These are phyloP conservation scores for Cephus spinipes DNA, from an alignment of 2,888 invertebrate species.

Conservation along the genomic window DNA sequence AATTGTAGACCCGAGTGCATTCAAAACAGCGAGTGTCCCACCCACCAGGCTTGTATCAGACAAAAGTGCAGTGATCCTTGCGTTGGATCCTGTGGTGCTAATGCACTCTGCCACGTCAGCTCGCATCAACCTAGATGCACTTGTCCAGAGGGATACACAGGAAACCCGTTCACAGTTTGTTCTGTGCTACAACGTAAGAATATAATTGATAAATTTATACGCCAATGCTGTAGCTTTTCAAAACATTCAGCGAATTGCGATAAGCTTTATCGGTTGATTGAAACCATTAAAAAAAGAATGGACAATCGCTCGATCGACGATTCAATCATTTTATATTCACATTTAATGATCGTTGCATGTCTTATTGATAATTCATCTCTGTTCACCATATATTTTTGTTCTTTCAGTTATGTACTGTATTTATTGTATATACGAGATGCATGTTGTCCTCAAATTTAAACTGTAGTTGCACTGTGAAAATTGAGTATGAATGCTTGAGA, in stretches of 20 bases:
- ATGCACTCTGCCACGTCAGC: constrained; percentile 74
- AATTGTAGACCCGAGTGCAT: constrained; percentile 81
- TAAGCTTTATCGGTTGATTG: background rate
- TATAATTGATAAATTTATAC: background rate
- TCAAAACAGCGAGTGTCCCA: constrained; percentile 76
- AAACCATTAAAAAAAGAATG: background rate
- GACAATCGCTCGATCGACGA: background rate
- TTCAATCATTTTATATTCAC: background rate
- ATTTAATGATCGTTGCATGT: background rate
- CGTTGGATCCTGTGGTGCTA: constrained; percentile 72
- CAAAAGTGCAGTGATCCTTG: constrained; percentile 78
- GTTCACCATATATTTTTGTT: background rate
- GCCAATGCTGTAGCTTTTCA: background rate
- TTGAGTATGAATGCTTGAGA: background rate
- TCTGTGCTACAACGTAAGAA: constrained; percentile 66
- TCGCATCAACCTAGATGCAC: constrained; percentile 77
- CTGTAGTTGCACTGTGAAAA: background rate
- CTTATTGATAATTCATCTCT: background rate
- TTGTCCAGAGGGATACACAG: constrained; percentile 74
- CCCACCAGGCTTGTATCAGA: constrained; percentile 72
- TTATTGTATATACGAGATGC: background rate
- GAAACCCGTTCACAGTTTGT: constrained; percentile 77
- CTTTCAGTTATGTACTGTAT: background rate
- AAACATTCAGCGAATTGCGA: background rate
- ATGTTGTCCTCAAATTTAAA: background rate